Evolutionary conservation across 2,888 invertebrate species (phyloP), one percentile per base, ranked within the genome.

Genomic region (Copidosoma aretas): DNA sequence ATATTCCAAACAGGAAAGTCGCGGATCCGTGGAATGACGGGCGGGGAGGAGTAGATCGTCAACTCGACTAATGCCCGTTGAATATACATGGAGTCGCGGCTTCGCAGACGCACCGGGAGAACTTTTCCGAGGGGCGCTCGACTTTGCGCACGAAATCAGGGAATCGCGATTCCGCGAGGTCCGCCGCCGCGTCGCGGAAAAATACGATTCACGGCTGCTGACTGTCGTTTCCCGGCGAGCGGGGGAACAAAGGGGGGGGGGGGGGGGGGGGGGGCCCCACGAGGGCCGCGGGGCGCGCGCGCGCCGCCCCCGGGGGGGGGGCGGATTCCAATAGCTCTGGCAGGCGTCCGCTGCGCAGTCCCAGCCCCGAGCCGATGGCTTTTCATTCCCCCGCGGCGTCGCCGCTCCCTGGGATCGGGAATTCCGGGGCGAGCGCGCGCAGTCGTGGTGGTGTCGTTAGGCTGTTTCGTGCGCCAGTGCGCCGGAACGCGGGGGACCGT

Each of bases 81-180:
- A 67, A 70, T 70, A 70, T 60, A 70, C 53, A 64, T 61, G 53
- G 63, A 62, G 24, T 66, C 49, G 49, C 39, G 32, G 25, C 32
- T n/a, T 39, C 76, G 71, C 15, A 17, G n/a, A n/a, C n/a, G n/a
- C n/a, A n/a, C n/a, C n/a, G n/a, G n/a, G n/a, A n/a, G 49, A 65
- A 81, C 79, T 81, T 80, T 80, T 32, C 3, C 79, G 81, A 79
- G 80, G 79, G 76, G n/a, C 79, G 79, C 80, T 81, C 80, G 82
- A 83, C 81, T 82, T 82, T 67, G 75, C 75, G 82, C 82, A 82
- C 82, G 81, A 83, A 82, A 83, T 83, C 82, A 82, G 81, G 77
- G 80, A 79, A 81, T 81, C 78, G 81, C 77, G 79, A 79, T 82
- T 82, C 53, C 59, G 67, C 69, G 63, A 67, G 53, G 1, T 17